Conservation (phyloP, 2,797 vertebrate genomes). For the Pyrocephalus nanus region DNA sequence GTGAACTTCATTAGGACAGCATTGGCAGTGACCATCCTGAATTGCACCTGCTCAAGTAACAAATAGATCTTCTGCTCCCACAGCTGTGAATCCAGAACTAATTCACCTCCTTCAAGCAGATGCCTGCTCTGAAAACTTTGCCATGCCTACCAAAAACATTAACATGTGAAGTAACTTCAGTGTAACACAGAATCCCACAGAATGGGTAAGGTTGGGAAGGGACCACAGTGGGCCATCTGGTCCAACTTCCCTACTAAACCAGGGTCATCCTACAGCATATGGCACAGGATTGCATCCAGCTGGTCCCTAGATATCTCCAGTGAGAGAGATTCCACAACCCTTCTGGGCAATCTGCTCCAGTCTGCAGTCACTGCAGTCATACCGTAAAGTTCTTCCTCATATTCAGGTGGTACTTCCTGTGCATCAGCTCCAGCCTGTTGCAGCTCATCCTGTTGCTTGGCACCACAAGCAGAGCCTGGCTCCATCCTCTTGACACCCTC, state of each 20-base stretch:
- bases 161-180: neutral
- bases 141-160: neutral
- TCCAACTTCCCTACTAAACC: neutral
- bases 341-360: neutral
- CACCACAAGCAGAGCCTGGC: neutral
- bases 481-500: neutral
- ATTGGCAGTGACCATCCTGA: accelerated
- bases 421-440: neutral
- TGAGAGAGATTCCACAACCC: neutral
- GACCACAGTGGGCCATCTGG: neutral
- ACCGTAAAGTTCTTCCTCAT: neutral
- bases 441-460: neutral
- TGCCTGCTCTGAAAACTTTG: neutral
- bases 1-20: neutral
- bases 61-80: neutral
- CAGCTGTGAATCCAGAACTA: neutral
- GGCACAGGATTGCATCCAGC: neutral
- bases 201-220: neutral
- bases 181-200: neutral
- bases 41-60: neutral
- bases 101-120: neutral
- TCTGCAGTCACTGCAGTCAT: accelerated
- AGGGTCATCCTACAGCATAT: neutral
- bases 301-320: neutral
- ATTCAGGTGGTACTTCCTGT: neutral